Base-by-base conservation (phyloP, 2,797 vertebrate genomes). In the Dendrocincla tyrannina region DNA sequence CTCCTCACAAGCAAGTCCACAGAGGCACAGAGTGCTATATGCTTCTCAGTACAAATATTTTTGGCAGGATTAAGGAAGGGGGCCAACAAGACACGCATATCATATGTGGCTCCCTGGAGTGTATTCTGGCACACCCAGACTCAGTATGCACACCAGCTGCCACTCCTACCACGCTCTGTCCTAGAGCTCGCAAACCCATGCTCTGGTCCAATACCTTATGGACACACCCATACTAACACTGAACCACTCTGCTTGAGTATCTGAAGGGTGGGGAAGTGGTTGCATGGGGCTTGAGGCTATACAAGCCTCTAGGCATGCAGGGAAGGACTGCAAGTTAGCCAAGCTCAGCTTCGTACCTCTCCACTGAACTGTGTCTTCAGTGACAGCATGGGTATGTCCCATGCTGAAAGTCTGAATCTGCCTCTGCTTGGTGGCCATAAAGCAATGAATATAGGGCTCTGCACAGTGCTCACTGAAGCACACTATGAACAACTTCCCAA, bases 391-490 rank as follows among this genome's bases (percentile, higher is more conserved):
- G 35, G 28, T 47, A 49, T 14, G 39, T 2, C 59, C 50, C 37
- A 17, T 2, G 4, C 68, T 30, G 27, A 23, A 69, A 11, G 33
- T 20, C 37, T 85, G 53, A 44, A 55, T 68, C 7, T 75, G 30
- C 42, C 32, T 81, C 83, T 68, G 30, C 28, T 33, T 3, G 3
- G 35, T 44, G 66, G 37, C 18, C 52, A 42, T 66, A 85, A 86
- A 88, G 42, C 52, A 79, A 24, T 18, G 66, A 86, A 14, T 39
- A 70, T 39, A 1, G 9, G 64, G 30, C 20, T 88, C 30, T 59
- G 25, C 0, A 0, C 0, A 0, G 35, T 50, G 20, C 32, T 83
- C 76, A 42, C 13, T 7, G 35, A 75, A 42, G 15, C 8, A 20
- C 19, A 25, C 42, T 46, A 72, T 2, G 7, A 87, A 52, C 25